Base-by-base conservation (phyloP, 2,113 vertebrate genomes). In the Oenanthe melanoleuca region DNA sequence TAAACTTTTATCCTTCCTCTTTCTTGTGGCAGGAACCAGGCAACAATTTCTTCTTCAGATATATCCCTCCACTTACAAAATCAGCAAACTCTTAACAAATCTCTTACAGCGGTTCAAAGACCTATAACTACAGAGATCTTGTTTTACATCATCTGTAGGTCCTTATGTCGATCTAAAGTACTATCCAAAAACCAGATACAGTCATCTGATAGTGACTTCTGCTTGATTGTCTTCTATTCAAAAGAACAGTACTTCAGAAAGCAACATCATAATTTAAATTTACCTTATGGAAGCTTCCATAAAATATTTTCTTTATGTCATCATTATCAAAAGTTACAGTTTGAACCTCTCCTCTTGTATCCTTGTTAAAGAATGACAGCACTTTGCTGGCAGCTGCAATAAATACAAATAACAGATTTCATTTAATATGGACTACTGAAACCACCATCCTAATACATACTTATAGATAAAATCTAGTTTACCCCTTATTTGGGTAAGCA, bases 241-340 rank as follows among this genome's bases (percentile, higher is more conserved):
- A 72, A 86, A 94, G 31, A 79, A 33, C 42, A 79, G 40, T 67
- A 82, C 18, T 80, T 83, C 60, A 65, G 63, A 95, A 94, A 94
- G 79, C n/a, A 94, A 93, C 31, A 81, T 44, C 38, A 75, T 14
- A 31, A 77, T 67, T 80, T 92, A 40, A 82, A 31, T 34, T 98
- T 98, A 99, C 99, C 99, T 99, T 99, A 97, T 99, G 99, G 97
- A 99, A 99, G 96, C 99, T 99, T 90, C 99, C 99, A 80, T 99
- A 99, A 97, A 99, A 99, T 71, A 99, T 98, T 92, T 97, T 98
- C 98, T 99, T 99, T 64, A 99, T 95, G 56, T 97, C 98, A 23
- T 98, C 97, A 34, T 93, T 97, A 96, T 99, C 98, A 94, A 99
- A 99, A 22, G 98, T 98, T 78, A 98, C 97, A 9, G 97, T 99